phyloP scores from a whole-genome alignment of 2,888 invertebrate genomes.

The Cyrtodaria siliqua region DNA sequence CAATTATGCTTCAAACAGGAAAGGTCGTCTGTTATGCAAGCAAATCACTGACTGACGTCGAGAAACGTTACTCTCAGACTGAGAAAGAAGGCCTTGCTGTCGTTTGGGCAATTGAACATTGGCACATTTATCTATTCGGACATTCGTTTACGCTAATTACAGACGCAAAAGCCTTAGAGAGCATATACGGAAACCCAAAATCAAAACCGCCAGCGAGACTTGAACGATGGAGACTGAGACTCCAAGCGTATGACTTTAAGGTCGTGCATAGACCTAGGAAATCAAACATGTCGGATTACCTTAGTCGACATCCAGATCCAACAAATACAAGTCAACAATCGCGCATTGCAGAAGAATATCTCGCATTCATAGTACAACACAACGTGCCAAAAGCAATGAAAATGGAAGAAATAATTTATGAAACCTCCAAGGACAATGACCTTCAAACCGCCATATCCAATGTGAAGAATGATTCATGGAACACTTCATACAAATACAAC shows the following conservation, averaged over 20 bases:
- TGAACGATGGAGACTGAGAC: slow-evolving; percentile 49
- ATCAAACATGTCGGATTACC: slow-evolving; percentile 70
- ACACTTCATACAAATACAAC: slow-evolving; percentile 12
- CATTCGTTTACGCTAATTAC: slow-evolving; percentile 62
- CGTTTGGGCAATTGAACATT: slow-evolving; percentile 68
- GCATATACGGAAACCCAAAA: too few relatives aligned
- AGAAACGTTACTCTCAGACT: too few relatives aligned
- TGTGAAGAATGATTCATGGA: slow-evolving; percentile 19
- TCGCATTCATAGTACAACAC: slow-evolving; percentile 47
- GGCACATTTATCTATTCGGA: slow-evolving; percentile 58
- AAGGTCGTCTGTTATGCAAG: too few relatives aligned
- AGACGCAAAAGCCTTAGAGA: too few relatives aligned
- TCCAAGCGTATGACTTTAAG: slow-evolving; percentile 57
- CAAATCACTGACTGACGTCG: slow-evolving; percentile 39
- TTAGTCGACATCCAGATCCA: too few relatives aligned
- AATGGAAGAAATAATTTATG: slow-evolving; percentile 52
- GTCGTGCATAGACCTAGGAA: slow-evolving; percentile 54
- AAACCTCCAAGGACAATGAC: slow-evolving; percentile 39
- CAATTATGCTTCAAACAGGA: too few relatives aligned
- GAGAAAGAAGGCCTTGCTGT: too few relatives aligned
- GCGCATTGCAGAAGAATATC: slow-evolving; percentile 62
- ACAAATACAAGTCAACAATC: slow-evolving; percentile 16
- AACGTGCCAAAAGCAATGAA: slow-evolving; percentile 59
- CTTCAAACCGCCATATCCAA: slow-evolving; percentile 37
- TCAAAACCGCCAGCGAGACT: too few relatives aligned